phyloP scores from a whole-genome alignment of 1,140 invertebrate genomes.

The Meteorus sp. region DNA sequence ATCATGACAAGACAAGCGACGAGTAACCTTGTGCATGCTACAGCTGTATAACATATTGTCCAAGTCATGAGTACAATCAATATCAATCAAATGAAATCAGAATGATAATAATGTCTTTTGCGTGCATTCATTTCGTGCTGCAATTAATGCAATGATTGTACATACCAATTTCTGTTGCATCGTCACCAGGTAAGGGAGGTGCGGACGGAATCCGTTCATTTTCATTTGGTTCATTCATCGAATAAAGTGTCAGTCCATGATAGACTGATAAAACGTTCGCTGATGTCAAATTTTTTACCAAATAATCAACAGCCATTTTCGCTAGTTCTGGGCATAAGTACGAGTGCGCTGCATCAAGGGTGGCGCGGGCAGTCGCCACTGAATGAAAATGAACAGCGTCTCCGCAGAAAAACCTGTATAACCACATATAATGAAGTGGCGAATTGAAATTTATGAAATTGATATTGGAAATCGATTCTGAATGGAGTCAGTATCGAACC shows the following conservation, averaged over 20 bases:
- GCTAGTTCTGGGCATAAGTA: conserved; percentile 68
- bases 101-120: conserved; percentile 8
- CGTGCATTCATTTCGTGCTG: no score
- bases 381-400: conserved; percentile 66
- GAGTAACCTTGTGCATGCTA: conserved; percentile 62
- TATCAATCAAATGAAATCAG: neutral
- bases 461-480: no score
- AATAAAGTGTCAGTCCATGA: conserved; percentile 54
- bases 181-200: conserved; percentile 38
- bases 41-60: conserved; percentile 37
- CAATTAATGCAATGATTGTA: no score
- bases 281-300: conserved; percentile 57
- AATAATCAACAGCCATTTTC: conserved; percentile 63
- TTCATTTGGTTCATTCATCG: conserved; percentile 27
- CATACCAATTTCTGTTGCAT: conserved; percentile 44
- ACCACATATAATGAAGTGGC: neutral
- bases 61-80: neutral
- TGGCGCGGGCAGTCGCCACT: conserved; percentile 65
- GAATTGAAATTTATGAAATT: no score
- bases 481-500: no score
- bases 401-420: conserved; percentile 63
- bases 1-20: conserved; percentile 65
- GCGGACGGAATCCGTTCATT: conserved; percentile 30
- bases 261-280: conserved; percentile 61
- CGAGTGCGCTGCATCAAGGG: conserved; percentile 70